Evolutionary conservation across 2,113 vertebrate genomes (phyloP).

Genomic region (Lycaon pictus): DNA sequence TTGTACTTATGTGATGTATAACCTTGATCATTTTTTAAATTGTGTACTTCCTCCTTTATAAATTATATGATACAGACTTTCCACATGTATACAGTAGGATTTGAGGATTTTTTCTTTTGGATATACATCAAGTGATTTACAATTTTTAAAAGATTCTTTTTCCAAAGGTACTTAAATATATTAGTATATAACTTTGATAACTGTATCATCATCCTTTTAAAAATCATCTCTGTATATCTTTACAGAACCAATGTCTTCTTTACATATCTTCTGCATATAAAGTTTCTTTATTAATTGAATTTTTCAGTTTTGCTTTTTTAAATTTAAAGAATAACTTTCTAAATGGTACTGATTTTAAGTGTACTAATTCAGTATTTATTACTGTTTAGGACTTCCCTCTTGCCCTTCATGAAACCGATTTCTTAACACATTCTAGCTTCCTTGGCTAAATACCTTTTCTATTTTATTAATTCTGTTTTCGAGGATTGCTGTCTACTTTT

Average conservation of each 20-base stretch:
- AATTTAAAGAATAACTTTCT: background rate
- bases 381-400: background rate
- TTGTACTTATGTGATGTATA: background rate
- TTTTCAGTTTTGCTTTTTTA: conserved; percentile 42
- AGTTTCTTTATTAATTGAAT: background rate
- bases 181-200: background rate
- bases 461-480: conserved; percentile 27
- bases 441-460: background rate
- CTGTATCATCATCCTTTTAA: background rate
- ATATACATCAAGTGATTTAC: background rate
- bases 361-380: background rate
- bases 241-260: background rate
- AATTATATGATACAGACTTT: background rate
- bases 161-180: background rate
- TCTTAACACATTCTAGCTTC: background rate
- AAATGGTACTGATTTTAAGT: background rate
- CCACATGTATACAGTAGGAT: background rate
- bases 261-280: background rate
- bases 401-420: background rate
- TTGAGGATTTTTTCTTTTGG: background rate
- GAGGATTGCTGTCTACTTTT: background rate
- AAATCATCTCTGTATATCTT: conserved; percentile 1
- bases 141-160: background rate
- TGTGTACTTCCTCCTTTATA: background rate
- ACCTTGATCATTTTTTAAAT: background rate